Evolutionary conservation across 1,140 invertebrate species (phyloP).

Genomic region (Eumeta japonica): DNA sequence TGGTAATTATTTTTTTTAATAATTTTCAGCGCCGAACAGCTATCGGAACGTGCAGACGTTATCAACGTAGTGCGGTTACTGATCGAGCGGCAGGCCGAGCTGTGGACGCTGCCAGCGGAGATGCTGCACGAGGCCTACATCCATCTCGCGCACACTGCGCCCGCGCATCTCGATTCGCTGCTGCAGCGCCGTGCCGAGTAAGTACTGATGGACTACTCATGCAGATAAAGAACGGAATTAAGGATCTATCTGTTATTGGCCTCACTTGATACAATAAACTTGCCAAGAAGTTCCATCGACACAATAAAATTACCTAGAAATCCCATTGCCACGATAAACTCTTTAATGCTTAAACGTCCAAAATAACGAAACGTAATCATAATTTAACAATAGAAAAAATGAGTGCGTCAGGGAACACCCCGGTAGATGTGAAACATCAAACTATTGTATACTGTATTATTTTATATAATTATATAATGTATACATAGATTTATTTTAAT

Average conservation of each 20-base stretch:
- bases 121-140: constrained; percentile 82
- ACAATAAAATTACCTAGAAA: no score
- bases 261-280: constrained; percentile 3
- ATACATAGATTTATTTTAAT: no score
- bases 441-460: no score
- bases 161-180: constrained; percentile 72
- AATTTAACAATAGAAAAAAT: no score
- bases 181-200: constrained; percentile 58
- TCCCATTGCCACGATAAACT: no score
- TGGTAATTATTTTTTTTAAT: background rate
- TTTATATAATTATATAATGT: no score
- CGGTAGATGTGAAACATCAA: no score
- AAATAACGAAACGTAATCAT: no score
- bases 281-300: no score
- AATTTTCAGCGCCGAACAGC: constrained; percentile 61
- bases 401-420: no score
- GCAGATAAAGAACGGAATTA: constrained; percentile 2
- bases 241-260: constrained; percentile 34
- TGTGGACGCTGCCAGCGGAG: constrained; percentile 78
- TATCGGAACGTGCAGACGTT: constrained; percentile 81
- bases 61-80: constrained; percentile 84
- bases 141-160: constrained; percentile 79
- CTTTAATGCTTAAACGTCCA: no score
- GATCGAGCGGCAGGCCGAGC: constrained; percentile 74
- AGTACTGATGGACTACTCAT: constrained; percentile 33